Evolutionary conservation across 2,797 vertebrate genomes (phyloP), one percentile per base, ranked within the genome.

Genomic region (Phoebastria nigripes): DNA sequence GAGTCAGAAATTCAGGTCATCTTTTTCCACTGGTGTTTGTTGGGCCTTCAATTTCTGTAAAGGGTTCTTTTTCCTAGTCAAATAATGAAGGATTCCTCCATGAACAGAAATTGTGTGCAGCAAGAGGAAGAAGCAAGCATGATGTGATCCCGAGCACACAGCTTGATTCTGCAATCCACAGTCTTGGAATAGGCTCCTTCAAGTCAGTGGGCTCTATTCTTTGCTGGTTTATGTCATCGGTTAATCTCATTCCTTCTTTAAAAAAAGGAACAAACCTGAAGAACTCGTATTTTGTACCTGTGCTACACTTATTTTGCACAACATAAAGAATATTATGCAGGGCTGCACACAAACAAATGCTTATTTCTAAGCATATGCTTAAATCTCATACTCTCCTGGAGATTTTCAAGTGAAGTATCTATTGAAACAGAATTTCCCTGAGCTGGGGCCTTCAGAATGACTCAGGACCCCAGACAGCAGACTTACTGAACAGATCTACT

Each of bases 21-120:
- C 74, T 89, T 54, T 84, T 76, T 84, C 92, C 94, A 82, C 1
- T 77, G 61, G 37, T 84, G 91, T 87, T 9, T 82, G 66, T 15
- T 22, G 65, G 15, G 58, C 67, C 76, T 86, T 93, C 89, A 28
- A 35, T 63, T 96, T 82, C 97, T 95, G 89, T 51, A 71, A 93
- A 93, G 77, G 51, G 56, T 70, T 91, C 31, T 35, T 82, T 44
- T 63, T 15, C 89, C 94, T 46, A 85, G 66, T 74, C 86, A 90
- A 95, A 81, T 33, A 80, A 20, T 8, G 24, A 65, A 16, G 55
- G 83, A 66, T 93, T 94, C 76, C 82, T 86, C 91, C 82, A 81
- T 4, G 6, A 93, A 82, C 83, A 96, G 93, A 80, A 95, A 58
- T 11, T 15, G 52, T 47, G 65, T 52, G 74, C 25, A 84, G 71